Percentiles rank a stretch among this genome's conserved stretches.
These are phyloP conservation scores for Andinoacara biseriatus DNA, from an alignment of 2,113 vertebrate species.

Conservation along the genomic window DNA sequence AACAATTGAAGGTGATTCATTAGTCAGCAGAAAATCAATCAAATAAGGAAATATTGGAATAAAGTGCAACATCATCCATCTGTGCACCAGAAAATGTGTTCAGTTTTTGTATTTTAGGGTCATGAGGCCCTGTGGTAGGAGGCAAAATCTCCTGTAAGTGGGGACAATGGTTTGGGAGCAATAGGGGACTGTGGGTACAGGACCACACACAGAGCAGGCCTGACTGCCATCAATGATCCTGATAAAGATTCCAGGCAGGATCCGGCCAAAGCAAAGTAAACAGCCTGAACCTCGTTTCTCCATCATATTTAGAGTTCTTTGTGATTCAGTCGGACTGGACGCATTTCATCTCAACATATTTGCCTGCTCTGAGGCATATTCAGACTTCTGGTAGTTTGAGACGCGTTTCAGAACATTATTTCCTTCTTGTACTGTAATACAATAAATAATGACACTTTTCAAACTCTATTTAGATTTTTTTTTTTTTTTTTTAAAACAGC, in stretches of 20 bases:
- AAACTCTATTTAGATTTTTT: too few species aligned
- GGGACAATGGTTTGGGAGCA: constrained; percentile 32
- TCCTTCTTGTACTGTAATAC: not conserved
- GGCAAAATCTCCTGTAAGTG: not conserved
- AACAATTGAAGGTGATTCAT: not conserved
- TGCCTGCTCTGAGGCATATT: not conserved
- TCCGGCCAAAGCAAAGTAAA: constrained; percentile 47
- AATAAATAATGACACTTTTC: not conserved
- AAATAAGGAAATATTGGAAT: not conserved
- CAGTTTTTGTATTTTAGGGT: not conserved
- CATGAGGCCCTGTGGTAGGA: not conserved
- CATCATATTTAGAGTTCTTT: not conserved
- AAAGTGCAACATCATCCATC: not conserved
- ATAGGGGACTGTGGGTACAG: constrained; percentile 44
- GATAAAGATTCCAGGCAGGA: constrained; percentile 67
- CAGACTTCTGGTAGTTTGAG: not conserved
- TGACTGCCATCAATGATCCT: constrained; percentile 49
- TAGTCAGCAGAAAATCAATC: not conserved
- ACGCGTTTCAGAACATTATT: not conserved
- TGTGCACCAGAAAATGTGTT: not conserved
- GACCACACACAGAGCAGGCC: constrained; percentile 70
- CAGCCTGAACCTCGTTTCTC: constrained; percentile 41
- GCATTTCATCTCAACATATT: not conserved
- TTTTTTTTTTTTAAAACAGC: too few species aligned
- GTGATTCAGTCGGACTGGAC: not conserved